Evolutionary conservation across 2,113 vertebrate species (phyloP), one percentile per base, ranked within the genome.

Genomic region (Thamnaconus septentrionalis): DNA sequence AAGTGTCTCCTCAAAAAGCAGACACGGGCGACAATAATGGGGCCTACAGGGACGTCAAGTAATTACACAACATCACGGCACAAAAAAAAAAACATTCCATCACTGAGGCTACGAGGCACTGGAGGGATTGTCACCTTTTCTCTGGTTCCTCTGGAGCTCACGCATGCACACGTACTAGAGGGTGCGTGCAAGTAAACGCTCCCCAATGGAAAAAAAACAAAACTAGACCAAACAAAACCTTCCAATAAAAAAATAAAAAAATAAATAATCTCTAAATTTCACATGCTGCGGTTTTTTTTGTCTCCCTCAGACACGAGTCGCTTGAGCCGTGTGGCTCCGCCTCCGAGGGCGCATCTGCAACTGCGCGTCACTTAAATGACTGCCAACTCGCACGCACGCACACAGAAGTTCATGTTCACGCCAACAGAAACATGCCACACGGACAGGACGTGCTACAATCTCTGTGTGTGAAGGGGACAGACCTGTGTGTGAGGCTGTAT

Each of bases 401-500:
- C 89, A 85, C 91, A 68, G 90, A 78, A 64, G 76, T 75, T 49
- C 85, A 59, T 53, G 81, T 75, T 79, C 89, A 94, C 90, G 90
- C 92, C 90, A 85, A 87, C 83, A 90, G 81, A 84, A 93, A 91
- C 83, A 90, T 88, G 87, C 89, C 84, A 89, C 87, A 86, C 80
- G 77, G 83, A 89, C 89, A 87, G 79, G 85, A 87, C 84, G 87
- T 89, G 87, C 86, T 78, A 56, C 62, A 83, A 83, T 85, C 80
- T 86, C 61, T 75, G 84, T 64, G 87, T 94, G 92, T 91, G 93
- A 93, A 93, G 92, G 93, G 91, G 93, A 92, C 94, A 93, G 93
- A 94, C 94, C 95, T 96, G 94, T 93, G 93, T 94, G 94, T 90
- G 89, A 96, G 92, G 92, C 93, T 94, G 94, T 94, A 95, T 96